Evolutionary conservation across 2,113 vertebrate species (phyloP).

Genomic region (Noturus placidus): DNA sequence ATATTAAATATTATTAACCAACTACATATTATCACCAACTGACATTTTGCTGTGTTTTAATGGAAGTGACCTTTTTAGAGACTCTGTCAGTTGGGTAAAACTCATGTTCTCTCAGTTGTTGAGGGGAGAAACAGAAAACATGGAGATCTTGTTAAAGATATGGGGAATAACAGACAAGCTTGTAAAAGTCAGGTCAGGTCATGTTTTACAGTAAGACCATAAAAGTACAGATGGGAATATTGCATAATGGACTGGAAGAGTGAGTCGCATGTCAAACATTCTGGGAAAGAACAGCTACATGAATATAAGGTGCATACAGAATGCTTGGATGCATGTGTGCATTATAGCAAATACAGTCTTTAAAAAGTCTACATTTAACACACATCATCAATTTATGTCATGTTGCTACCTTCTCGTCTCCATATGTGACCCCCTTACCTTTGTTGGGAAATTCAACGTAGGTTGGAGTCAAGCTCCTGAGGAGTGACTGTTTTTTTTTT

Average conservation of each 20-base stretch:
- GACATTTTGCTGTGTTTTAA: not conserved
- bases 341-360: not conserved
- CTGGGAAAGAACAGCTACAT: constrained; percentile 31
- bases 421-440: constrained; percentile 52
- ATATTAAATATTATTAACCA: constrained; percentile 15
- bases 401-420: constrained; percentile 59
- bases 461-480: constrained; percentile 51
- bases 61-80: constrained; percentile 12
- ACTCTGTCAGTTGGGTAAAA: not conserved
- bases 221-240: constrained; percentile 41
- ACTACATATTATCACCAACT: not conserved
- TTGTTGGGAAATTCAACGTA: constrained; percentile 48
- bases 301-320: not conserved
- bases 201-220: constrained; percentile 37
- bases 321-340: not conserved
- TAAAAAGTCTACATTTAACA: constrained; percentile 26
- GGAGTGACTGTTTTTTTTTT: constrained; percentile 59
- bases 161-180: constrained; percentile 36
- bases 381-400: constrained; percentile 15
- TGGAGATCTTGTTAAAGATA: constrained; percentile 37
- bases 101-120: not conserved
- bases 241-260: constrained; percentile 32
- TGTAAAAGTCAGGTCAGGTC: constrained; percentile 40
- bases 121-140: constrained; percentile 17
- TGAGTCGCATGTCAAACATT: constrained; percentile 27